Conservation (phyloP, 2,888 invertebrate genomes). For the Galerucella nymphaeae region DNA sequence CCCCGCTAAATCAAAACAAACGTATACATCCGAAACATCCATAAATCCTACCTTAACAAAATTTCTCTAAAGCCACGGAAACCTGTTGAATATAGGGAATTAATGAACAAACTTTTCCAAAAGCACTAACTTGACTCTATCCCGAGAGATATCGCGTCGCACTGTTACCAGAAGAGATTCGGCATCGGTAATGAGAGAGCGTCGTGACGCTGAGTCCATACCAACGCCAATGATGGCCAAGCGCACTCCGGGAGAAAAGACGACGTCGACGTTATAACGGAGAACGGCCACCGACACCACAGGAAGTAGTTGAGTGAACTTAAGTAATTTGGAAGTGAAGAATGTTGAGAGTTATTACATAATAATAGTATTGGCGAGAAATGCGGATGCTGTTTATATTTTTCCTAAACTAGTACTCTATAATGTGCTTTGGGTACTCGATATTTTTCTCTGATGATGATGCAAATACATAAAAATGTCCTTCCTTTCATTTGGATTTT, state of each 20-base stretch:
- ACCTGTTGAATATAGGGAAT: constrained; percentile 17
- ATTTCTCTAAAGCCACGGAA: not conserved
- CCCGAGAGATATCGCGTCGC: constrained; percentile 7
- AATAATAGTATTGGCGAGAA: not conserved
- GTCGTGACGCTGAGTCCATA: constrained; percentile 5
- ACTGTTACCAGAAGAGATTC: constrained; percentile 9
- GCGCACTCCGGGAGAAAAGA: constrained; percentile 16
- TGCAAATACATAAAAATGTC: too few relatives aligned
- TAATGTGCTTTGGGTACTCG: too few relatives aligned
- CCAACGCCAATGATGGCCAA: constrained; percentile 5
- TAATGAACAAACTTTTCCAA: not conserved
- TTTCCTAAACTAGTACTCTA: not conserved
- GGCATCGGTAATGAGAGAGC: constrained; percentile 4
- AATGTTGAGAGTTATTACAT: not conserved
- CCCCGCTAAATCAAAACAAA: not conserved
- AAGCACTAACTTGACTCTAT: not conserved
- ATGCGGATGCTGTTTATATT: not conserved
- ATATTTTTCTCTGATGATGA: too few relatives aligned
- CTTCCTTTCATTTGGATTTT: too few relatives aligned
- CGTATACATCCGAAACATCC: not conserved
- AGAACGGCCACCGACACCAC: constrained; percentile 4
- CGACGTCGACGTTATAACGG: constrained; percentile 1
- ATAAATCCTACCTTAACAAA: constrained; percentile 14
- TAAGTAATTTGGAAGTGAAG: not conserved
- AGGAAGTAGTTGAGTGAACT: constrained; percentile 19